These are phyloP conservation scores for Ips nitidus DNA, from an alignment of 1,140 invertebrate genomes.

Conservation along the genomic window DNA sequence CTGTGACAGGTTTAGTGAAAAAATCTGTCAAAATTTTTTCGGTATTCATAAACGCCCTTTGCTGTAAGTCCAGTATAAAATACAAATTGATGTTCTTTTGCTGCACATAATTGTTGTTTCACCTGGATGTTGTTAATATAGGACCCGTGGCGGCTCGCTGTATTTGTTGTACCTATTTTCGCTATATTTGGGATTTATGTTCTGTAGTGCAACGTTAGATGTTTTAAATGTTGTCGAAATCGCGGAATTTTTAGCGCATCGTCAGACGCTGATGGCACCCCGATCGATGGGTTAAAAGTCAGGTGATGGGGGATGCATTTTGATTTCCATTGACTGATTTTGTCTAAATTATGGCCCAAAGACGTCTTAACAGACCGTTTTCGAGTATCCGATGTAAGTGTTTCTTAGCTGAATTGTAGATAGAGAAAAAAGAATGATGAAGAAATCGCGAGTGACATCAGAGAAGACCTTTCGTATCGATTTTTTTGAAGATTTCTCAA, in stretches of 20 bases:
- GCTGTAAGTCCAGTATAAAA: conserved; percentile 42
- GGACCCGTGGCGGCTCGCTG: conserved; percentile 24
- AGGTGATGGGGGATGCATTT: conserved; percentile 28
- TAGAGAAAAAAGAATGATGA: conserved; percentile 28
- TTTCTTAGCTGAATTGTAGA: conserved; percentile 39
- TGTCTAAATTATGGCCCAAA: conserved; percentile 30
- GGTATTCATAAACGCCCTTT: conserved; percentile 47
- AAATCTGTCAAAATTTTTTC: conserved; percentile 45
- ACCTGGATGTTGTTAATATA: conserved; percentile 40
- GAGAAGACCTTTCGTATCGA: conserved; percentile 43
- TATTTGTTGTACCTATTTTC: conserved; percentile 31
- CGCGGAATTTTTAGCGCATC: conserved; percentile 34
- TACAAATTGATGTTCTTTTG: conserved; percentile 42
- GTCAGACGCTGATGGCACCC: conserved; percentile 7
- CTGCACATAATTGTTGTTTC: conserved; percentile 48
- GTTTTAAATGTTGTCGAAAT: conserved; percentile 38
- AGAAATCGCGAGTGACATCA: conserved; percentile 44
- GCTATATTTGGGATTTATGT: conserved; percentile 40
- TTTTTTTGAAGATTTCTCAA: conserved; percentile 40
- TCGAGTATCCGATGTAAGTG: conserved; percentile 50
- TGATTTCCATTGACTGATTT: conserved; percentile 28
- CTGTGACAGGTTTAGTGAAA: conserved; percentile 34
- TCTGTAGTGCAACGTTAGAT: conserved; percentile 41
- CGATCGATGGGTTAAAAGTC: conserved; percentile 33
- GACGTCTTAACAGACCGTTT: conserved; percentile 41